Evolutionary conservation across 1,140 invertebrate species (phyloP), one percentile per base, ranked within the genome.

Genomic region (Berghia stephanieae): DNA sequence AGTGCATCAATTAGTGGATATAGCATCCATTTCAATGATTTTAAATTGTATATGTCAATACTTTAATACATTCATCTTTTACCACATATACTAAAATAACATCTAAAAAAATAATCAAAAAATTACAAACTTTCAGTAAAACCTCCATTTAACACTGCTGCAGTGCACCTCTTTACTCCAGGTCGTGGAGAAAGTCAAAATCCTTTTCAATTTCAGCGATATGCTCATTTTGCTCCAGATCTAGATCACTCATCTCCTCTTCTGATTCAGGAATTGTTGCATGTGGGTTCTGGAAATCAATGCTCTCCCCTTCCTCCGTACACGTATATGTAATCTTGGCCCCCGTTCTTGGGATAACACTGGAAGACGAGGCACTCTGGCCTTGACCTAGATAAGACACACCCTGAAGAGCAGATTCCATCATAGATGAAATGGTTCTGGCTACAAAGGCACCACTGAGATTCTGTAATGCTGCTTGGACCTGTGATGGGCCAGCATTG

Each of bases 161-260:
- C 13, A 21, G 27, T 63, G 8, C 8, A 21, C 10, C 27, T 21
- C 8, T 63, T 63, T 21, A 10, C 8, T 86, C 86, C 78, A 85
- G 82, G 10, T 86, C 83, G n/a, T 83, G 81, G 27, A 87, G 70
- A 79, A 87, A 87, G 27, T 87, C 86, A 83, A 87, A 87, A 68
- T 87, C 86, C 67, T 85, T 85, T 57, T 82, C 83, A 75, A 85
- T 85, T 71, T 86, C 81, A 24, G 78, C 77, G 43, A 80, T 76
- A 55, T 80, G 57, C 18, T 72, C 66, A 42, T 57, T 66, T 75
- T 77, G n/a, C 75, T 78, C 70, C 57, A 70, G 70, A n/a, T 36
- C 71, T 57, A 60, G 74, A 71, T n/a, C 72, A 71, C 34, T 73
- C 60, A 72, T 73, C 75, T 72, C 73, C 34, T 82, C 82, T 34